These are phyloP conservation scores for Ichneumon xanthorius DNA, from an alignment of 2,888 invertebrate genomes.

Conservation along the genomic window DNA sequence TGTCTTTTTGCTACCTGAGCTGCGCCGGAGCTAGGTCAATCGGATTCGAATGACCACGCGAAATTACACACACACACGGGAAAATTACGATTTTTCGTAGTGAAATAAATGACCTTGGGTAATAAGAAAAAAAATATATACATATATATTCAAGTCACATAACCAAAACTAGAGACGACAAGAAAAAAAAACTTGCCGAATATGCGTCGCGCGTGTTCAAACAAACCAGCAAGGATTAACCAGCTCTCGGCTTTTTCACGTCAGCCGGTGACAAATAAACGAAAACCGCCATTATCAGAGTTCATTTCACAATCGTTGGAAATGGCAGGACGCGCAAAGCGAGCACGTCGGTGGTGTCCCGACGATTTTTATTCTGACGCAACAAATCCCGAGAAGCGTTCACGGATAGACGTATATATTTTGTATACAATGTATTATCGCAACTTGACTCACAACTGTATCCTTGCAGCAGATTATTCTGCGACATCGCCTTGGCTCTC, in stretches of 20 bases:
- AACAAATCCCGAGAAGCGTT: background rate
- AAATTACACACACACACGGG: background rate
- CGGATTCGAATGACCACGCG: constrained; percentile 8
- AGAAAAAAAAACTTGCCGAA: background rate
- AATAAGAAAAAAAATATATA: constrained; percentile 35
- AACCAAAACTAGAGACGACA: constrained; percentile 15
- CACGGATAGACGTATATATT: background rate
- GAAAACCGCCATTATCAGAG: constrained; percentile 83
- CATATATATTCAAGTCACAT: constrained; percentile 1
- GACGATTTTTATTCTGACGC: background rate
- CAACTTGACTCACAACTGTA: constrained; percentile 78
- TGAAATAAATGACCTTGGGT: constrained; percentile 25
- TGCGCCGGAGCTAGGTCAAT: constrained; percentile 1
- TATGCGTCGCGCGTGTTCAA: constrained; percentile 49
- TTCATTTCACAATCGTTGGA: constrained; percentile 74
- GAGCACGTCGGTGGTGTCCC: background rate
- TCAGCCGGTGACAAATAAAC: constrained; percentile 79
- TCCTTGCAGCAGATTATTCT: constrained; percentile 77
- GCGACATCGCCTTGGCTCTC: constrained; percentile 74
- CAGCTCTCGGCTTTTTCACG: constrained; percentile 75
- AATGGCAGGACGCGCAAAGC: constrained; percentile 37
- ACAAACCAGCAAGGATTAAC: constrained; percentile 71
- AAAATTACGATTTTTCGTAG: constrained; percentile 18
- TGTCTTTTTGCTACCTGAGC: too few species aligned
- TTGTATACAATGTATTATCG: constrained; percentile 45